These are phyloP conservation scores for Cololabis saira DNA, from an alignment of 2,113 vertebrate species.

Conservation along the genomic window DNA sequence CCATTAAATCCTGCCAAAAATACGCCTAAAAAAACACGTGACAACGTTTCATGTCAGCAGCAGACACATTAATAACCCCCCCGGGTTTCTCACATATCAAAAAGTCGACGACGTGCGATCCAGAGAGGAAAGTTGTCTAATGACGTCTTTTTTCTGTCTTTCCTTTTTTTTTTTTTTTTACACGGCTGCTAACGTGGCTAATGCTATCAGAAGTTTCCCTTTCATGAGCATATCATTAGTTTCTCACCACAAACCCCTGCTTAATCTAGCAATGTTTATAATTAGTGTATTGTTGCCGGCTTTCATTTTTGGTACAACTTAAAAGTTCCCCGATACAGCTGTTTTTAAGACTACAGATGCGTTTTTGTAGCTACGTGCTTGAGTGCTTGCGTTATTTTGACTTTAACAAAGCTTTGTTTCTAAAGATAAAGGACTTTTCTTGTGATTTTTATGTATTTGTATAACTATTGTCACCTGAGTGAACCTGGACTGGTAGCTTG, in stretches of 20 bases:
- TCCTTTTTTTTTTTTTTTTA: no score
- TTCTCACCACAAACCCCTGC: background rate
- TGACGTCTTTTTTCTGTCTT: conserved; percentile 42
- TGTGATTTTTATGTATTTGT: background rate
- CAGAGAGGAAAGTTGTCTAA: conserved; percentile 61
- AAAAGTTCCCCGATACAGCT: no score
- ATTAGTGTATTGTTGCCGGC: no score
- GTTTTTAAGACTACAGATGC: no score
- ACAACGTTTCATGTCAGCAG: background rate
- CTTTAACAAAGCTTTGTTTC: background rate
- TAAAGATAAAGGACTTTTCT: background rate
- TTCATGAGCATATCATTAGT: background rate
- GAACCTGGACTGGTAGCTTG: no score
- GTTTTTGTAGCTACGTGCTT: no score
- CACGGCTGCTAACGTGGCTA: conserved; percentile 49
- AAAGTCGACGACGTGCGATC: conserved; percentile 46
- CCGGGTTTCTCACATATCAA: conserved; percentile 20
- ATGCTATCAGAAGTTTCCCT: conserved; percentile 24
- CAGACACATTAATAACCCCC: background rate
- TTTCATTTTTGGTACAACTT: no score
- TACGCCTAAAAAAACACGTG: background rate
- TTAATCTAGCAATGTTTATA: background rate
- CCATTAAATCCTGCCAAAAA: background rate
- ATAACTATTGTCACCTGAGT: background rate
- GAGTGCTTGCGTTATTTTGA: background rate